Conservation (phyloP, 2,113 vertebrate genomes). For the Urocolius indicus region DNA sequence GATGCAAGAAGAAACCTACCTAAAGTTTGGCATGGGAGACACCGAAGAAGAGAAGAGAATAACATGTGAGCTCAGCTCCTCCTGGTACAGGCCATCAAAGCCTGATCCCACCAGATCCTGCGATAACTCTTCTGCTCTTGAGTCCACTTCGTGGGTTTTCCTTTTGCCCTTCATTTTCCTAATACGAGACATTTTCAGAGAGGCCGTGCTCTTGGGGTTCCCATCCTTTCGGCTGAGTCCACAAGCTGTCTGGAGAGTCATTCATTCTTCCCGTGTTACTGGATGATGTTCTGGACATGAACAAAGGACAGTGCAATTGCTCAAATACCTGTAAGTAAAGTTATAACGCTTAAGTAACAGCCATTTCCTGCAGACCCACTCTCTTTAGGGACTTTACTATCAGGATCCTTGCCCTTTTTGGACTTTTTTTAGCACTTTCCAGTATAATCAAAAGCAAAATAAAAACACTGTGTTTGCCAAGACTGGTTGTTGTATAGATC, state of each 20-base stretch:
- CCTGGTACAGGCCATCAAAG: not conserved
- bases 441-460: not conserved
- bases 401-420: not conserved
- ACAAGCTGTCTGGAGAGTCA: not conserved
- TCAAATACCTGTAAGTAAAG: not conserved
- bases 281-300: not conserved
- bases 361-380: not conserved
- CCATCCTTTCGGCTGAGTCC: not conserved
- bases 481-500: not conserved
- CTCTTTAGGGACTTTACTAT: not conserved
- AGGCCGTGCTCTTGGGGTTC: fast-evolving
- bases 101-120: not conserved
- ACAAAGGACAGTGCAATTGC: not conserved
- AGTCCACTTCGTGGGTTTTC: not conserved
- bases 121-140: not conserved
- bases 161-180: not conserved
- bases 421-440: not conserved
- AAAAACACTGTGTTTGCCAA: not conserved
- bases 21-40: not conserved
- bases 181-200: not conserved
- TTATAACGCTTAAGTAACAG: not conserved
- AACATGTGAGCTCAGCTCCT: not conserved
- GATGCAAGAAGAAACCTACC: not conserved
- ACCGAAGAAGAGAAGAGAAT: not conserved
- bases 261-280: not conserved